Conservation (phyloP, 1,140 invertebrate species). For the Pissodes strobi region DNA sequence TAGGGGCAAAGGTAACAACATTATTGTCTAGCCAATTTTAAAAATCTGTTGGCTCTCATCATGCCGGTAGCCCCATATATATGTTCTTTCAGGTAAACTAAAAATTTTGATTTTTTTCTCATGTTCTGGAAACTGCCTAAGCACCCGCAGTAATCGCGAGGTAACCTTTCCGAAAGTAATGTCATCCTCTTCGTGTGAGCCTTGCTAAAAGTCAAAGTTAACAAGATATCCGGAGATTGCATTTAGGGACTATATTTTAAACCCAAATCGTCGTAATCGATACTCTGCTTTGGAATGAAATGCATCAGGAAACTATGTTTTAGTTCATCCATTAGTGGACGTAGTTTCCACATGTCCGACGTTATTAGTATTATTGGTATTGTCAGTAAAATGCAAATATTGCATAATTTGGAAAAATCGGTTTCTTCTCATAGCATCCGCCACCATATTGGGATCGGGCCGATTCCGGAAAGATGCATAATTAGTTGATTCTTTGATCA, state of each 20-base stretch:
- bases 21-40: no score
- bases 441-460: constrained; percentile 6
- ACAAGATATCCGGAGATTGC: no score
- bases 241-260: background rate
- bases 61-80: no score
- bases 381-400: no score
- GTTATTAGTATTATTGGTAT: background rate
- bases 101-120: background rate
- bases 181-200: no score
- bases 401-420: no score
- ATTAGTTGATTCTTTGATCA: no score
- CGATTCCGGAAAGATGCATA: no score
- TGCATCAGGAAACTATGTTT: no score
- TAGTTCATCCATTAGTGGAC: constrained; percentile 1
- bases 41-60: constrained; percentile 1
- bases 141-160: background rate
- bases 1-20: background rate
- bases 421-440: no score
- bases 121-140: background rate
- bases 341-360: constrained; percentile 2
- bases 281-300: background rate
- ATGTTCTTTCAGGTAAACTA: background rate
- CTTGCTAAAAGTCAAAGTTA: no score
- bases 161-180: no score
- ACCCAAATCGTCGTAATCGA: background rate